phyloP scores from a whole-genome alignment of 2,113 vertebrate genomes.

The Corythornis madagascariensis region DNA sequence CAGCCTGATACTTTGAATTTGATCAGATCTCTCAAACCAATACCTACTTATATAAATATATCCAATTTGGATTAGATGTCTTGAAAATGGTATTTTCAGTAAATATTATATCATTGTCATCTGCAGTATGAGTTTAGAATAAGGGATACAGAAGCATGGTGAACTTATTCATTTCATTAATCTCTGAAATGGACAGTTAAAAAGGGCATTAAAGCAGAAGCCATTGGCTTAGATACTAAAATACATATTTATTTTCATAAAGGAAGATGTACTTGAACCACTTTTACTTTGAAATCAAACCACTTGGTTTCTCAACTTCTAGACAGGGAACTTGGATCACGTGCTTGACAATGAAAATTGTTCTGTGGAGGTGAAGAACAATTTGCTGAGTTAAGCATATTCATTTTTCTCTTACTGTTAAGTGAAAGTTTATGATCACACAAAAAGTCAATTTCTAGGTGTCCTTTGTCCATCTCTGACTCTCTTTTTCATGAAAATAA shows the following conservation, averaged over 20 bases:
- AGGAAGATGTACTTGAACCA: background rate
- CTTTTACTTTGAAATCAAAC: slow-evolving; percentile 53
- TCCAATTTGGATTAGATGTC: background rate
- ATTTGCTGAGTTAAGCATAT: slow-evolving; percentile 25
- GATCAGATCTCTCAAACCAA: background rate
- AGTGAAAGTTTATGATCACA: slow-evolving; percentile 38
- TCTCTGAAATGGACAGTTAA: background rate
- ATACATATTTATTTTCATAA: slow-evolving; percentile 14
- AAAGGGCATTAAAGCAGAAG: background rate
- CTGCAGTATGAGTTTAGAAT: background rate
- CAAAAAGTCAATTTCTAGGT: background rate
- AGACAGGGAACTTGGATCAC: slow-evolving; percentile 43
- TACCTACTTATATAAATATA: background rate
- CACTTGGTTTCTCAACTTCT: background rate
- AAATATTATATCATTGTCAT: background rate
- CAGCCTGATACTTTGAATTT: background rate
- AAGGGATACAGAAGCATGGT: background rate
- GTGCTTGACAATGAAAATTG: slow-evolving; percentile 5
- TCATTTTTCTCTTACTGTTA: slow-evolving; percentile 16
- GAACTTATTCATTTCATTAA: background rate
- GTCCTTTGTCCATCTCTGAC: slow-evolving; percentile 13
- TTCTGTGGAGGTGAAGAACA: background rate
- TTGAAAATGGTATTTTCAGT: background rate
- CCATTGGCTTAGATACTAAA: background rate
- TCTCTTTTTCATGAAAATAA: slow-evolving; percentile 38